Evolutionary conservation across 2,113 vertebrate species (phyloP), one percentile per base, ranked within the genome.

Genomic region (Craseonycteris thonglongyai): DNA sequence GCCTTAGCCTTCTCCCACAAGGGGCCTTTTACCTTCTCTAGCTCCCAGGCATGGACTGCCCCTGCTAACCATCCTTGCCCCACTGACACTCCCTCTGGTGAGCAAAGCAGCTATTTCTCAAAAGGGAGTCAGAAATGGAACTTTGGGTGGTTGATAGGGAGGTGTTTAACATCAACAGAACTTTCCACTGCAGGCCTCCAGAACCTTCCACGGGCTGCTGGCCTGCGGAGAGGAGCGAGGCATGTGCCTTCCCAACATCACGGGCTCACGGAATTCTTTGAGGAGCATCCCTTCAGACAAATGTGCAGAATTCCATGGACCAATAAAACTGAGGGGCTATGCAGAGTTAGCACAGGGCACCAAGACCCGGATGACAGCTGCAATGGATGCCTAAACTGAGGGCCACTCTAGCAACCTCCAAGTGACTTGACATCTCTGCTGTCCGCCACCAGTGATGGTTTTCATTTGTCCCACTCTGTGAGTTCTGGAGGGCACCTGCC

Each of bases 21-120:
- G n/a, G n/a, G n/a, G n/a, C 33, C 69, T 78, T 14, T 22, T 5
- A 33, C 22, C 14, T 11, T 5, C 71, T 35, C 16, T 61, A 21
- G 1, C 35, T 54, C 59, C 78, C 45, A 15, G 0, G 8, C 16
- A 19, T 1, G 9, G 11, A 15, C 33, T 4, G 16, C 28, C 47
- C n/a, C 6, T 45, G 51, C n/a, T 35, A 6, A 40, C 19, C 30
- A 8, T 56, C 26, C 63, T 42, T 45, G 33, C 2, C 19, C 54
- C 69, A 21, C 21, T 28, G 78, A 9, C 1, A 11, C 9, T 59
- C 16, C 45, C 22, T 49, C 59, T 22, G n/a, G 47, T 86, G n/a
- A 45, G 26, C 40, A 68, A 40, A 56, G 61, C 35, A 26, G 8
- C 0, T n/a, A 0, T 45, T 56, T 49, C 66, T 80, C 66, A 21